A percentile compares a stretch with the other conserved stretches of the same genome.
These are phyloP conservation scores for Galago senegalensis DNA, from an alignment of 2,797 vertebrate genomes.

Conservation along the genomic window DNA sequence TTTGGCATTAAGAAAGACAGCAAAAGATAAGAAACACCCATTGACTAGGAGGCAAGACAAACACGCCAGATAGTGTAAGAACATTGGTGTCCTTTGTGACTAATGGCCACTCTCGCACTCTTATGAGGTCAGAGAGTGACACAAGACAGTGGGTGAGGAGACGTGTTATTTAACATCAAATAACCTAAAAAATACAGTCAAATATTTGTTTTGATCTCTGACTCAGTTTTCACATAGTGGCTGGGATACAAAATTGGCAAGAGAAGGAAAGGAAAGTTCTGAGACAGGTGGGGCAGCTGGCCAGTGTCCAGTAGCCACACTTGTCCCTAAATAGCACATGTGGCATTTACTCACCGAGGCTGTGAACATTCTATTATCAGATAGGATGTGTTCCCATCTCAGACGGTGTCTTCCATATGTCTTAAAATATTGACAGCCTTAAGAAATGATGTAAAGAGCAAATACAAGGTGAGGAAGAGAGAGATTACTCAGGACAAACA, in stretches of 20 bases:
- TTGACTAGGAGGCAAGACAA: neutral
- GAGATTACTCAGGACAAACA: conserved; percentile 79
- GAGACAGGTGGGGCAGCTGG: conserved; percentile 48
- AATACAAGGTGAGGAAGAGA: conserved; percentile 78
- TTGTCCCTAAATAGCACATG: neutral
- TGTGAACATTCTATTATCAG: conserved; percentile 24
- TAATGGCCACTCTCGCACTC: neutral
- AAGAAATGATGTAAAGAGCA: conserved; percentile 74
- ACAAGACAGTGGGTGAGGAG: neutral
- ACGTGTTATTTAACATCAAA: neutral
- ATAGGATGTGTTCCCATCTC: conserved; percentile 45
- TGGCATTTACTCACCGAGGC: neutral
- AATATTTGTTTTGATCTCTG: conserved; percentile 42
- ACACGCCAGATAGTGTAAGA: neutral
- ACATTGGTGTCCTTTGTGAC: neutral
- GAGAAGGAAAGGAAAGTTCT: conserved; percentile 29
- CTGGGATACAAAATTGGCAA: neutral
- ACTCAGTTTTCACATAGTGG: conserved; percentile 37
- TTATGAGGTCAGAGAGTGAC: neutral
- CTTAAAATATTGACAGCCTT: conserved; percentile 82
- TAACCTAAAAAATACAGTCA: neutral
- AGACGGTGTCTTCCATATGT: conserved; percentile 80
- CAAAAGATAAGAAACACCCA: neutral
- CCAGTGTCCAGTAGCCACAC: neutral
- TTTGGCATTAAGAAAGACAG: neutral